Percentiles rank a stretch among this genome's conserved stretches.
These are phyloP conservation scores for Tromatobia lineatoria DNA, from an alignment of 2,888 invertebrate genomes.

Conservation along the genomic window DNA sequence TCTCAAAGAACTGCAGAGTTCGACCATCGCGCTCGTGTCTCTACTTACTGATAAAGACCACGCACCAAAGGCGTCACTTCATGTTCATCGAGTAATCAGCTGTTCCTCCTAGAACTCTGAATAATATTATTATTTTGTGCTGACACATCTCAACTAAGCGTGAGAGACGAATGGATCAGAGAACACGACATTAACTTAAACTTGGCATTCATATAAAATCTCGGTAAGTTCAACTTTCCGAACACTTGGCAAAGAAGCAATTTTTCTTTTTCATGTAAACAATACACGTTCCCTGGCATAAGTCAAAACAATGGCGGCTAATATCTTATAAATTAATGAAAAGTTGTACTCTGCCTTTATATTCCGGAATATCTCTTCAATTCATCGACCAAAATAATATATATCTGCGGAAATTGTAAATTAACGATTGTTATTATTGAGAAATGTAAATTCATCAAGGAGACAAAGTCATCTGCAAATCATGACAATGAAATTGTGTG, in stretches of 20 bases:
- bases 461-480: too few species aligned
- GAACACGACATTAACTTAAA: slow-evolving; percentile 39
- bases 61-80: slow-evolving; percentile 28
- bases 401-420: not conserved
- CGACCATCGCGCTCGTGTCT: not conserved
- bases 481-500: too few species aligned
- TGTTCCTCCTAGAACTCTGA: slow-evolving; percentile 54
- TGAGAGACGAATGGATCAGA: slow-evolving; percentile 16
- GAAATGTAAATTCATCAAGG: not conserved
- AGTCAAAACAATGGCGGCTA: slow-evolving; percentile 4
- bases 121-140: slow-evolving; percentile 66
- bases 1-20: not conserved
- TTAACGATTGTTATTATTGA: not conserved
- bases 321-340: not conserved
- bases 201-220: slow-evolving; percentile 21
- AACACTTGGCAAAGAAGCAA: not conserved
- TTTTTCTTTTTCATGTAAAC: slow-evolving; percentile 49
- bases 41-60: not conserved
- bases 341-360: not conserved
- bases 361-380: not conserved
- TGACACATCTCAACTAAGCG: slow-evolving; percentile 60
- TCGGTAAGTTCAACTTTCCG: slow-evolving; percentile 29
- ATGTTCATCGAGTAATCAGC: slow-evolving; percentile 53
- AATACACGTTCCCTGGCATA: slow-evolving; percentile 23
- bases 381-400: not conserved